Evolutionary conservation across 2,113 vertebrate genomes (phyloP).

Genomic region (Puma concolor): DNA sequence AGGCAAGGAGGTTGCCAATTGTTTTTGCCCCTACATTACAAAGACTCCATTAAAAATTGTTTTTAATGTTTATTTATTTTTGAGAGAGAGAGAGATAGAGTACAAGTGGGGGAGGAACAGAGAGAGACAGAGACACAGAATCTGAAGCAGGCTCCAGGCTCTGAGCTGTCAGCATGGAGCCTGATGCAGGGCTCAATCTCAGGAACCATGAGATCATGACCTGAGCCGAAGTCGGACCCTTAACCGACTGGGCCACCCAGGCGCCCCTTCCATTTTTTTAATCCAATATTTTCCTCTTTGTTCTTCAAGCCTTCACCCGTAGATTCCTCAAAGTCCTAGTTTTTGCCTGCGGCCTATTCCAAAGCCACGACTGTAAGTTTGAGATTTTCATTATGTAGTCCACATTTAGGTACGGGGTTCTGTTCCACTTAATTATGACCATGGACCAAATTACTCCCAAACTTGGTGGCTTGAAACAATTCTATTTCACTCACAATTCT

Average conservation of each 20-base stretch:
- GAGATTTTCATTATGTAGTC: background rate
- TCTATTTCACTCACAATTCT: background rate
- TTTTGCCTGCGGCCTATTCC: background rate
- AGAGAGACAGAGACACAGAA: no score
- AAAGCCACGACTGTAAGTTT: background rate
- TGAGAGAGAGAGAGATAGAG: no score
- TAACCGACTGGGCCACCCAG: no score
- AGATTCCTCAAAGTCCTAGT: background rate
- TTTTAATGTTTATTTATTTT: no score
- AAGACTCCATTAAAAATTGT: background rate
- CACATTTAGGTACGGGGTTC: background rate
- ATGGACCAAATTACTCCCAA: background rate
- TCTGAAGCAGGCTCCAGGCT: no score
- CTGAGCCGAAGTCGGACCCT: no score
- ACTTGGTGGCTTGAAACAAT: background rate
- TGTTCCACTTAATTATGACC: background rate
- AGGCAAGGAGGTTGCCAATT: background rate
- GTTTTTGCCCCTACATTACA: background rate
- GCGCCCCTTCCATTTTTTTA: background rate
- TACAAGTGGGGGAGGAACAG: no score
- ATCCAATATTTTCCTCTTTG: background rate
- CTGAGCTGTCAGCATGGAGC: no score
- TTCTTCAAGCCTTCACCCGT: background rate
- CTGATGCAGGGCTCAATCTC: no score
- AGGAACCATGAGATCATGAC: no score